These are phyloP conservation scores for Augiades crinisus DNA, from an alignment of 2,888 invertebrate genomes.

Conservation along the genomic window DNA sequence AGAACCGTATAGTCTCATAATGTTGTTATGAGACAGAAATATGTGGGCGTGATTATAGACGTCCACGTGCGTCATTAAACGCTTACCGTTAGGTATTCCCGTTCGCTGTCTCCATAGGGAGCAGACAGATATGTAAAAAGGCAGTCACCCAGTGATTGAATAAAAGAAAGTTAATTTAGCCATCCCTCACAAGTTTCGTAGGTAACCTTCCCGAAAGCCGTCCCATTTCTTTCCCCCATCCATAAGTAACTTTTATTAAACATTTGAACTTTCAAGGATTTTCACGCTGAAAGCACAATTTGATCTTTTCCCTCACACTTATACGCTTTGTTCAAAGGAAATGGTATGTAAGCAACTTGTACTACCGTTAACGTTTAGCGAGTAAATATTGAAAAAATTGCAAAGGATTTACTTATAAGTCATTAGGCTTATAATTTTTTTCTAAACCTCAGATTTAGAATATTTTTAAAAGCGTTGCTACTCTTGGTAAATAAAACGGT, in stretches of 20 bases:
- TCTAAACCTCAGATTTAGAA: no score
- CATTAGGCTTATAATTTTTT: no score
- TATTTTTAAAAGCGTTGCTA: no score
- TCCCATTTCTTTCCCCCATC: constrained; percentile 23
- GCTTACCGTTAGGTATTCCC: background rate
- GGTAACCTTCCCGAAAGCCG: constrained; percentile 19
- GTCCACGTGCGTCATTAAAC: no score
- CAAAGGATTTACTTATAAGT: no score
- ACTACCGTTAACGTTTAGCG: background rate
- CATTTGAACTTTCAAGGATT: constrained; percentile 27
- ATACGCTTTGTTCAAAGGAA: constrained; percentile 3
- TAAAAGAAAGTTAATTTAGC: constrained; percentile 18
- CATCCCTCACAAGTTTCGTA: constrained; percentile 20
- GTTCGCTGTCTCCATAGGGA: no score
- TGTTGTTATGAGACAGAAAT: no score
- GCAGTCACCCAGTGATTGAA: no score
- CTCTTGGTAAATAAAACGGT: no score
- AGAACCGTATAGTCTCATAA: no score
- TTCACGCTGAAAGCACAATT: constrained; percentile 17
- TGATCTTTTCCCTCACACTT: constrained; percentile 16
- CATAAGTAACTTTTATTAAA: constrained; percentile 29
- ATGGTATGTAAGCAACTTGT: background rate
- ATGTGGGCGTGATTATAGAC: no score
- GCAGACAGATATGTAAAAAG: no score
- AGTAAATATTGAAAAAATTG: background rate